Base-by-base conservation (phyloP, 2,888 invertebrate species). In the Eilema sororculum region DNA sequence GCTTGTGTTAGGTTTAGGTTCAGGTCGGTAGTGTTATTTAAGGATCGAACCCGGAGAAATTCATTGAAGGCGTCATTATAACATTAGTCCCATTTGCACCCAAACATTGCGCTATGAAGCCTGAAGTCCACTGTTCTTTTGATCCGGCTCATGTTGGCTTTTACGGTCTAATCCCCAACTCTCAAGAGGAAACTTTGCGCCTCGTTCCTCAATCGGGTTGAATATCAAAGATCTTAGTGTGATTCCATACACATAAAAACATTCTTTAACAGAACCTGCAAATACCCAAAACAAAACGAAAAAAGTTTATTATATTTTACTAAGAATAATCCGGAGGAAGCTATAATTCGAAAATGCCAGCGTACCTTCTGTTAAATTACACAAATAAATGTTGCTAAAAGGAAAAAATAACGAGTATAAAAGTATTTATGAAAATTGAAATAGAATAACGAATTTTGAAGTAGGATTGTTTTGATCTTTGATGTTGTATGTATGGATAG, bases 371-470 rank as follows among this genome's bases (percentile, higher is more conserved):
- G 9, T 63, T 52, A 52, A 46, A 58, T 63, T 57, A 70, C 24
- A 58, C 56, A 63, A 66, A 66, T 66, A 62, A 61, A 66, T 70
- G 63, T 63, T 56, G n/a, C 28, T 2, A 66, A 57, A 46, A 24
- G 10, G 12, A 41, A 62, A 65, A 66, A 65, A 41, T 62, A 67
- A 69, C 37, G 41, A 65, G 20, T 13, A 52, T 24, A 57, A 65
- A 61, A 69, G 65, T 69, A 65, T 65, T 62, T 68, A 59, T 65
- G 67, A 28, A 52, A 73, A 70, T 57, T 52, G 63, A 30, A 57
- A 65, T 22, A 25, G 24, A 60, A 12, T 30, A 68, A 30, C 16
- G 24, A 63, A 68, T 57, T 57, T 63, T 10, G 46, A 60, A 57
- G 63, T 24, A 37, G 20, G 16, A 22, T 56, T 25, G 37, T n/a